Base-by-base conservation (phyloP, 1,140 invertebrate genomes). In the Globodera rostochiensis region DNA sequence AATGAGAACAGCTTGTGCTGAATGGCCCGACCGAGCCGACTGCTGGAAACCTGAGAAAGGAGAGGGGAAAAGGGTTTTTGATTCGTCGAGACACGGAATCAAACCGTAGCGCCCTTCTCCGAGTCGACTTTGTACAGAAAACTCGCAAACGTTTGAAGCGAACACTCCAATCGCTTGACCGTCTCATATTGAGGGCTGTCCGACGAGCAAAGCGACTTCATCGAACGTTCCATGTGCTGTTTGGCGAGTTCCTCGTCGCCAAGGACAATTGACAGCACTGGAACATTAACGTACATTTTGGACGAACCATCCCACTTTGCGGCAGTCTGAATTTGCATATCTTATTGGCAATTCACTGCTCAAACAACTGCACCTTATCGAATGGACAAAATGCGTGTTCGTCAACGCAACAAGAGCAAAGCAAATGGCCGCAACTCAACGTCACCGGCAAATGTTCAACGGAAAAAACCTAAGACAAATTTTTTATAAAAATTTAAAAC, bases 1-100 rank as follows among this genome's bases (percentile, higher is more conserved):
- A 98, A 90, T 0, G 94, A 95, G 0, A 98, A 94, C 71, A 98
- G 90, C 90, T 98, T 98, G 8, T 96, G 92, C 91, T 98, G 96
- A 95, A 98, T 96, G 0, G 96, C 95, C 74, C 95, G 92, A 60
- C 95, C 96, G 36, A 97, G 91, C 19, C 88, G 71, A 69, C 87
- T 84, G 69, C 86, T 87, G 25, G 78, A 87, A 8, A 89, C 84
- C 45, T 71, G 21, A 4, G 69, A 71, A 45, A 45, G 19, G 36
- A 71, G 13, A 15, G 25, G 21, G 0, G 7, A 36, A 45, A 15
- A 45, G 21, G 2, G 1, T 47, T 25, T 71, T 64, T 19, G 36
- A 45, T 3, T 11, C 25, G 5, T 71, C 25, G 46, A 6, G 46
- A 6, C 9, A 71, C n/a, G 36, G 3, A 15, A 21, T 9, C 69